phyloP scores from a whole-genome alignment of 2,113 vertebrate species.

The Machaerirhynchus nigripectus region DNA sequence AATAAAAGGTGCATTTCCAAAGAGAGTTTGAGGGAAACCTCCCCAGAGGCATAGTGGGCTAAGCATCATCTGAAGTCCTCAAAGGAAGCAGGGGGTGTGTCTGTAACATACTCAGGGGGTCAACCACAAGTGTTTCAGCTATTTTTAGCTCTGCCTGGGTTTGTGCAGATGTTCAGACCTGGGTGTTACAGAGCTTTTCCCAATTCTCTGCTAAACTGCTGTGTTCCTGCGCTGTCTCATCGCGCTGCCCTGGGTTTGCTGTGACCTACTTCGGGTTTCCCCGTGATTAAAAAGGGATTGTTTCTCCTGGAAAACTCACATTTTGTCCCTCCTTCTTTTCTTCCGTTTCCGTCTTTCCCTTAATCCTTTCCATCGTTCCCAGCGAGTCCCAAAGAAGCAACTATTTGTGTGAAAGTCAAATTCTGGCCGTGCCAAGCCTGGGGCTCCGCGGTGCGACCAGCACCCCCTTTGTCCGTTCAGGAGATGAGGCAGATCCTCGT shows the following conservation, averaged over 20 bases:
- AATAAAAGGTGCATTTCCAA: not conserved
- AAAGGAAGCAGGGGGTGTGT: not conserved
- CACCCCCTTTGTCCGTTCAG: not conserved
- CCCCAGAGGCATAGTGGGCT: not conserved
- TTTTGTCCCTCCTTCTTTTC: not conserved
- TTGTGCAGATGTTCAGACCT: not conserved
- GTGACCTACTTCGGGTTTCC: not conserved
- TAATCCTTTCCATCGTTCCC: not conserved
- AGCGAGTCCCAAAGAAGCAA: not conserved
- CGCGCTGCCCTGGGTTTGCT: fast-evolving
- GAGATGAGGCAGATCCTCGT: not conserved
- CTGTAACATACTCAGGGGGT: not conserved
- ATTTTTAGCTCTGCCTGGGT: not conserved
- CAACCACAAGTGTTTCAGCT: not conserved
- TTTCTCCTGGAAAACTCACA: not conserved
- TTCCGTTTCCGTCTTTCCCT: not conserved
- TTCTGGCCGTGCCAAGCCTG: not conserved
- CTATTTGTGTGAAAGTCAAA: not conserved
- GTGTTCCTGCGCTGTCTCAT: fast-evolving
- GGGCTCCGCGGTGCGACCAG: not conserved
- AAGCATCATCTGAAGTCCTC: not conserved
- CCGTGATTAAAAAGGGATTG: not conserved
- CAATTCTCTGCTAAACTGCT: not conserved
- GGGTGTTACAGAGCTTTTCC: not conserved
- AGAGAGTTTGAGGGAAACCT: not conserved